Conservation (phyloP, 1,140 invertebrate genomes). For the Gryllus bimaculatus region DNA sequence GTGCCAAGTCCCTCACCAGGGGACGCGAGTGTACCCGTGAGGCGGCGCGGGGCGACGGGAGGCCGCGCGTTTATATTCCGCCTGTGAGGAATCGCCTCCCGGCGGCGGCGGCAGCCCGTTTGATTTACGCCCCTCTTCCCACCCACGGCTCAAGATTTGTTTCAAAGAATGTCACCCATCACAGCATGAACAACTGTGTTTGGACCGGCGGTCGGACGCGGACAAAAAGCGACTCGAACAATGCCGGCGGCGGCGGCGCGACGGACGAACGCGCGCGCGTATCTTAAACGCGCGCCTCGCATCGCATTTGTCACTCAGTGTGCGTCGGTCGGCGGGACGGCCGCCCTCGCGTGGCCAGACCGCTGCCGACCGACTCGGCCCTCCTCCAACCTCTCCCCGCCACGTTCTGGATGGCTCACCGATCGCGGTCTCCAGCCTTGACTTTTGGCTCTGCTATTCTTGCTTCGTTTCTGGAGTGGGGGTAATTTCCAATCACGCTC, state of each 20-base stretch:
- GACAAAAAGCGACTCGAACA: not conserved
- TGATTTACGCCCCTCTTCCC: not conserved
- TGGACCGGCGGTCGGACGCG: not conserved
- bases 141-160: slow-evolving; percentile 3
- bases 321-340: not conserved
- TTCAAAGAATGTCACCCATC: not conserved
- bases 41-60: too few relatives aligned
- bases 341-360: too few relatives aligned
- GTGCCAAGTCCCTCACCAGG: too few relatives aligned
- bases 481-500: too few relatives aligned
- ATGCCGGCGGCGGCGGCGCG: not conserved
- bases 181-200: slow-evolving; percentile 4
- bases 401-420: too few relatives aligned
- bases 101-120: not conserved
- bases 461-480: too few relatives aligned
- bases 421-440: too few relatives aligned
- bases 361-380: not conserved
- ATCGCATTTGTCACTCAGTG: slow-evolving; percentile 3
- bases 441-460: too few relatives aligned
- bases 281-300: not conserved
- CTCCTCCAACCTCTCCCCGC: not conserved
- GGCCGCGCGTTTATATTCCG: too few relatives aligned
- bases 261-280: not conserved
- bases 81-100: too few relatives aligned
- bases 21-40: too few relatives aligned